Evolutionary conservation across 2,113 vertebrate genomes (phyloP), one percentile per base, ranked within the genome.

Genomic region (Microcebus murinus): DNA sequence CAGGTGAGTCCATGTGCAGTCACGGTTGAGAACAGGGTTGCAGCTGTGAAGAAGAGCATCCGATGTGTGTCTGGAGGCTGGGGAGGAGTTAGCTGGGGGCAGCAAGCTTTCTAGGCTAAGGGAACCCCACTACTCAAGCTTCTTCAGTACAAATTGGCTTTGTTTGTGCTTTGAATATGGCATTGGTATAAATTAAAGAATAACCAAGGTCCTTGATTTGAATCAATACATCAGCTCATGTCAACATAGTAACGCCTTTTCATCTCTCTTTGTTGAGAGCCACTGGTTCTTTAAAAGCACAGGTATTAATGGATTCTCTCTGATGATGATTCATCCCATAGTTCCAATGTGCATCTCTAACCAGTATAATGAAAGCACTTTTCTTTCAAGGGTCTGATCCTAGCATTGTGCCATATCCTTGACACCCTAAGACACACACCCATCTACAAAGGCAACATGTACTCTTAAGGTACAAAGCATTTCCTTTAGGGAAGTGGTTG

Each of bases 301-400:
- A 31, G 55, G 14, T 92, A 95, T 96, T 93, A 97, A 96, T 96
- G 77, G 55, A 96, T 92, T 96, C 67, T 92, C 6, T 94, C 94
- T 83, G 71, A 48, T 45, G 15, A 21, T 65, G 42, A 65, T 59
- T 90, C 57, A 45, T 77, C 36, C 93, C 73, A 1, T 34, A 57
- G 12, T 87, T 55, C 21, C 12, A 63, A 21, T 48, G 23, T 21
- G n/a, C 4, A 8, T 67, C 83, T 82, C 50, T 70, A 59, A 6
- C 55, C 55, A 39, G 17, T 34, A 68, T 68, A 63, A 74, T 67
- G 48, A 88, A 90, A 83, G 68, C 50, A 0, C 27, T 65, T 74
- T 84, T 68, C 63, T 94, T 79, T 88, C 67, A 80, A 59, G n/a
- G 52, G 0, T 76, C 39, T 77, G 31, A 61, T 70, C 73, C 34